A percentile compares a stretch with the other conserved stretches of the same genome.
Evolutionary conservation across 2,888 invertebrate genomes (phyloP).

Genomic region (Synergus laeviventris): DNA sequence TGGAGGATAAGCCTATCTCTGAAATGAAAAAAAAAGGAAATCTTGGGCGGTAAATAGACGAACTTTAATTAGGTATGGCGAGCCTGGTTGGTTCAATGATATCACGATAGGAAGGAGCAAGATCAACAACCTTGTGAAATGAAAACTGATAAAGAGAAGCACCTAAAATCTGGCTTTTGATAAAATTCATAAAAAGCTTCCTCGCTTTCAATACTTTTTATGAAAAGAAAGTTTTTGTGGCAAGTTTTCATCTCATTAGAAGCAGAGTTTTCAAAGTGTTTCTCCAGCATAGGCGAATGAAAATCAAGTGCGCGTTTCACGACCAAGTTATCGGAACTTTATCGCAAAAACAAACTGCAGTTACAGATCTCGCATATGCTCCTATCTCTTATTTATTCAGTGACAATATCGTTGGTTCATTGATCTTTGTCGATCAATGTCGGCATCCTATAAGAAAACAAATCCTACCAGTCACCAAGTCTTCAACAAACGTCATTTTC

Average conservation of each 20-base stretch:
- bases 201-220: background rate
- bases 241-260: background rate
- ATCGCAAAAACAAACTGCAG: slow-evolving; percentile 34
- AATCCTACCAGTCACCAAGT: no score
- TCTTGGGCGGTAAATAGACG: background rate
- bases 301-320: background rate
- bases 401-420: slow-evolving; percentile 24
- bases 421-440: no score
- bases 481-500: no score
- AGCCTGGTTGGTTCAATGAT: slow-evolving; percentile 9
- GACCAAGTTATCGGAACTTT: background rate
- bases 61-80: slow-evolving; percentile 8
- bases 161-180: background rate
- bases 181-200: background rate
- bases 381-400: slow-evolving; percentile 39
- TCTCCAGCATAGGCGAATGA: background rate
- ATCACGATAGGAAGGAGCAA: slow-evolving; percentile 6
- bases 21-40: slow-evolving; percentile 11
- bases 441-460: no score
- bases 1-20: slow-evolving; percentile 12
- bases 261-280: background rate
- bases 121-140: slow-evolving; percentile 21
- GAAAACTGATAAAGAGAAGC: background rate
- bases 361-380: slow-evolving; percentile 16
- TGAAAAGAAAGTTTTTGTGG: background rate